A percentile compares a stretch with the other conserved stretches of the same genome.
Evolutionary conservation across 2,797 vertebrate species (phyloP).

Genomic region (Rhyacichthys aspro): DNA sequence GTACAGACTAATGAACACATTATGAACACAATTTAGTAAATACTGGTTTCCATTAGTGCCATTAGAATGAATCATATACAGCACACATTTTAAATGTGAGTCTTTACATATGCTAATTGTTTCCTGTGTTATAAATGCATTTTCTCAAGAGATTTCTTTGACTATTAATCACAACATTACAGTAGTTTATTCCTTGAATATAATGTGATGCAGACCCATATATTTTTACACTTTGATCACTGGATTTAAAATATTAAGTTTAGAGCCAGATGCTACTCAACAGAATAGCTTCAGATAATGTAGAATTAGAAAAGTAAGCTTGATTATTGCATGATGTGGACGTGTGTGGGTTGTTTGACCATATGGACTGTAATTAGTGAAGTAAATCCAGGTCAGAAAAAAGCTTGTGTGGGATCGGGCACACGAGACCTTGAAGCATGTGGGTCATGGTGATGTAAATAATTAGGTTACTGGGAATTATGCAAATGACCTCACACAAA

Average conservation of each 20-base stretch:
- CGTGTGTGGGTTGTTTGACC: slow-evolving; percentile 19
- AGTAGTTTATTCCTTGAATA: slow-evolving; percentile 19
- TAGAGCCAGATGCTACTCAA: slow-evolving; percentile 37
- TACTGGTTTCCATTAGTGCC: slow-evolving; percentile 6
- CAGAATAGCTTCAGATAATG: slow-evolving; percentile 42
- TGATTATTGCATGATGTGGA: too few relatives aligned
- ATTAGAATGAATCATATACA: background rate
- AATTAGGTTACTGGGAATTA: slow-evolving; percentile 11
- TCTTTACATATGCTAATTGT: slow-evolving; percentile 9
- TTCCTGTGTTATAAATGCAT: slow-evolving; percentile 21
- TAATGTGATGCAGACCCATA: slow-evolving; percentile 11
- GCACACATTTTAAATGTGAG: background rate
- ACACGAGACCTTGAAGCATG: slow-evolving; percentile 11
- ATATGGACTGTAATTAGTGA: slow-evolving; percentile 47
- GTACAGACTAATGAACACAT: too few relatives aligned
- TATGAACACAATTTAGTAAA: too few relatives aligned
- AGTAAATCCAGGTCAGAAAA: slow-evolving; percentile 34
- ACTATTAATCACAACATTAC: slow-evolving; percentile 18
- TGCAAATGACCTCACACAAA: background rate
- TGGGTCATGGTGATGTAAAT: slow-evolving; percentile 13
- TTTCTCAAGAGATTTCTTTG: slow-evolving; percentile 27
- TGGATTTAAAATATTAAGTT: slow-evolving; percentile 24
- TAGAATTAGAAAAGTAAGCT: slow-evolving; percentile 37
- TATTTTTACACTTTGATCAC: slow-evolving; percentile 34
- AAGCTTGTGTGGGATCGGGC: background rate